Percentiles rank a stretch among this genome's conserved stretches.
phyloP scores from a whole-genome alignment of 1,140 invertebrate genomes.

The Drosophila guanche region DNA sequence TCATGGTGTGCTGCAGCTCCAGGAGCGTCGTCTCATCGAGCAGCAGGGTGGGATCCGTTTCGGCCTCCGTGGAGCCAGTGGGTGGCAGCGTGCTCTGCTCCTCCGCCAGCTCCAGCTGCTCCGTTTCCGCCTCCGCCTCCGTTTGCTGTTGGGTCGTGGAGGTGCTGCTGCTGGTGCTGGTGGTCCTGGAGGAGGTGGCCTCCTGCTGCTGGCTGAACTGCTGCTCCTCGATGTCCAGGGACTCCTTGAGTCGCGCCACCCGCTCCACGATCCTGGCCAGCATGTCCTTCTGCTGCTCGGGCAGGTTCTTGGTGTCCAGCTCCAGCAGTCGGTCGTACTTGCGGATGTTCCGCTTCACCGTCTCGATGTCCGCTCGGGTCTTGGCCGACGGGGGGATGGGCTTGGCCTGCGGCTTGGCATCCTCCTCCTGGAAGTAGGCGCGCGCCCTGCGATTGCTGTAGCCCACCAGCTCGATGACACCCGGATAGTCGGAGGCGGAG shows the following conservation, averaged over 20 bases:
- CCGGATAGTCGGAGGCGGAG: conserved; percentile 64
- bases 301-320: conserved; percentile 79
- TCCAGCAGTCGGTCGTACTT: conserved; percentile 79
- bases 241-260: conserved; percentile 77
- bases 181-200: conserved; percentile 32
- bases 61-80: conserved; percentile 60
- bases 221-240: conserved; percentile 73
- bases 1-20: conserved; percentile 72
- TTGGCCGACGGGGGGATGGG: conserved; percentile 59
- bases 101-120: conserved; percentile 39
- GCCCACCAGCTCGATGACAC: conserved; percentile 80
- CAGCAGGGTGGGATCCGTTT: conserved; percentile 76
- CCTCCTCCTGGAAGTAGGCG: conserved; percentile 67
- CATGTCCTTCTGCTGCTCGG: conserved; percentile 83
- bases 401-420: conserved; percentile 38
- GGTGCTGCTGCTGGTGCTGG: conserved; percentile 45
- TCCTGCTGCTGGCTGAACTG: conserved; percentile 56
- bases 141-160: conserved; percentile 22
- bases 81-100: conserved; percentile 54
- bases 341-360: conserved; percentile 77
- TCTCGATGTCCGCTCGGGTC: conserved; percentile 78
- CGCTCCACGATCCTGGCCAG: conserved; percentile 81
- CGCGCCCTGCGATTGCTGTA: conserved; percentile 79
- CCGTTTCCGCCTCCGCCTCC: conserved; percentile 24
- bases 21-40: conserved; percentile 75